Percentiles rank a stretch among this genome's conserved stretches.
phyloP scores from a whole-genome alignment of 2,797 vertebrate species.

The Gymnothorax javanicus region DNA sequence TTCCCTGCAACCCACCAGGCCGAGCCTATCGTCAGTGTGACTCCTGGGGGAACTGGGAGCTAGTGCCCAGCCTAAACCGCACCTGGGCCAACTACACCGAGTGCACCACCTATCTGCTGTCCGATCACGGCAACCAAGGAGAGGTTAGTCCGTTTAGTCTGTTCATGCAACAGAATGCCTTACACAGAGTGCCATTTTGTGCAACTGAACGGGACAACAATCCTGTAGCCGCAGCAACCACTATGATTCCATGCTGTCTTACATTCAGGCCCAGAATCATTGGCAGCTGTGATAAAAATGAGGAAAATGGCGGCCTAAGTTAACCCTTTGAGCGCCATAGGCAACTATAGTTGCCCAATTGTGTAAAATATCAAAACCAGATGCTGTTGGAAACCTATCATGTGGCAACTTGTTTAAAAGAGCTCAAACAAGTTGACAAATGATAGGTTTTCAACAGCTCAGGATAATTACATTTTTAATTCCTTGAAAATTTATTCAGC shows the following conservation, averaged over 20 bases:
- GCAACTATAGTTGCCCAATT: too few relatives aligned
- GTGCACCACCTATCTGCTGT: constrained; percentile 79
- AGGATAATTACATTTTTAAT: too few relatives aligned
- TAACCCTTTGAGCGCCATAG: too few relatives aligned
- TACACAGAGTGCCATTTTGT: not conserved
- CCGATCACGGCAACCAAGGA: constrained; percentile 71
- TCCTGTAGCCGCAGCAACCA: not conserved
- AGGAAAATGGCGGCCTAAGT: too few relatives aligned
- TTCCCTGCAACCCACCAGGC: constrained; percentile 61
- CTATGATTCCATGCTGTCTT: not conserved
- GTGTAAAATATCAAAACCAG: too few relatives aligned
- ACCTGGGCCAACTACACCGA: constrained; percentile 93
- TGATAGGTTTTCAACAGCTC: too few relatives aligned
- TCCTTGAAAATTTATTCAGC: too few relatives aligned
- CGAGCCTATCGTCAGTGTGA: constrained; percentile 83
- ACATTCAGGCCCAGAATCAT: too few relatives aligned
- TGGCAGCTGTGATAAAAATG: too few relatives aligned
- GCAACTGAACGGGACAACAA: not conserved
- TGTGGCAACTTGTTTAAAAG: too few relatives aligned
- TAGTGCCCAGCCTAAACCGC: constrained; percentile 79
- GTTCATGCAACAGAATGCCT: not conserved
- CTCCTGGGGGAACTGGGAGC: constrained; percentile 76
- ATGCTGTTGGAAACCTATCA: too few relatives aligned
- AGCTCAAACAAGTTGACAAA: too few relatives aligned
- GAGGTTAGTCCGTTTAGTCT: constrained; percentile 67